Evolutionary conservation across 2,888 invertebrate genomes (phyloP).

Genomic region (Archaeoteleia sp.): DNA sequence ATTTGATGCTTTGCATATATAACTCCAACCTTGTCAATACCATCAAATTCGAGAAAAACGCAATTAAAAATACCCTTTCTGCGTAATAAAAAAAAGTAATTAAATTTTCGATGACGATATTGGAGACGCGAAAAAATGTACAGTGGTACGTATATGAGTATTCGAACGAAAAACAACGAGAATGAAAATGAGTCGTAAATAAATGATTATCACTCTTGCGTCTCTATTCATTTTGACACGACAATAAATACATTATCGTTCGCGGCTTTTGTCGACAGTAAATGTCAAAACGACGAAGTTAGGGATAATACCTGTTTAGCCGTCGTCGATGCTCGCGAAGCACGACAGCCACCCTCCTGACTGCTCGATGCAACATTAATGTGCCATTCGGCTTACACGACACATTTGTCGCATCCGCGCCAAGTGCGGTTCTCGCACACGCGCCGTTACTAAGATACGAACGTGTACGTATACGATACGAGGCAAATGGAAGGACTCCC

Average conservation of each 20-base stretch:
- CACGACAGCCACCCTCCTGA: constrained; percentile 56
- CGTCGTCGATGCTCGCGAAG: constrained; percentile 57
- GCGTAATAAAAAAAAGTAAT: no score
- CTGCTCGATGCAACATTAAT: constrained; percentile 67
- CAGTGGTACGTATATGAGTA: no score
- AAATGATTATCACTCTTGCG: constrained; percentile 42
- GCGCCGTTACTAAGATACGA: constrained; percentile 1
- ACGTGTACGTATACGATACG: constrained; percentile 14
- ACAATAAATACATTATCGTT: constrained; percentile 51
- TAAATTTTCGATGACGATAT: no score
- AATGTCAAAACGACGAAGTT: constrained; percentile 43
- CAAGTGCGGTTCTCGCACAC: constrained; percentile 31
- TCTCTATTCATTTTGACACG: constrained; percentile 44
- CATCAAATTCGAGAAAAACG: no score
- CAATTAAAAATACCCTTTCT: no score
- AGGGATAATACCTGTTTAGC: constrained; percentile 63
- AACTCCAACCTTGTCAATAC: no score
- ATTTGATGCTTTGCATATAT: no score
- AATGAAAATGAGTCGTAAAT: constrained; percentile 34
- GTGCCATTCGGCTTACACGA: constrained; percentile 62
- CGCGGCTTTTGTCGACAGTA: constrained; percentile 43
- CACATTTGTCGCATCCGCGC: constrained; percentile 49
- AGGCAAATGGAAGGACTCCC: constrained; percentile 35
- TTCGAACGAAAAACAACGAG: no score
- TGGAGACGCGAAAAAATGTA: constrained; percentile 18